These are phyloP conservation scores for Panthera leo DNA, from an alignment of 2,113 vertebrate species.

Conservation along the genomic window DNA sequence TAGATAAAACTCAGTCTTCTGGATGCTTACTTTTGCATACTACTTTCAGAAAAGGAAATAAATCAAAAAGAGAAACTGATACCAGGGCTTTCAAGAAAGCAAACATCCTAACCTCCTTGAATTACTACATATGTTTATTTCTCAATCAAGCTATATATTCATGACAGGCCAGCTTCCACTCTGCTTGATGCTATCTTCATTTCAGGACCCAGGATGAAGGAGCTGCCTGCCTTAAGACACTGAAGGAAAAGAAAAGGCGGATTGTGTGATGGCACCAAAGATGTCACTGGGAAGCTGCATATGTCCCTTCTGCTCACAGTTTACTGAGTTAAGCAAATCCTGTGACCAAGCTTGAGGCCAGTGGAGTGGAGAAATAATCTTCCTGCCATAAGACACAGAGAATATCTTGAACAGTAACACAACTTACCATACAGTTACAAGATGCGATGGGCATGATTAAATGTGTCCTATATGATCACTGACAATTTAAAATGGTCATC, in stretches of 20 bases:
- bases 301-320: not conserved
- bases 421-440: not conserved
- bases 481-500: not conserved
- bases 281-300: not conserved
- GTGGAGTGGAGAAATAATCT: not conserved
- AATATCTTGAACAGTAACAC: not conserved
- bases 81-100: not conserved
- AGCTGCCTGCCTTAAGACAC: not conserved
- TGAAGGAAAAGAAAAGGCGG: not conserved
- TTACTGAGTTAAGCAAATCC: not conserved
- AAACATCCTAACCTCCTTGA: not conserved
- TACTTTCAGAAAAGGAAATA: constrained; percentile 10
- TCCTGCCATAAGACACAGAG: not conserved
- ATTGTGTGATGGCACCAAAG: not conserved
- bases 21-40: not conserved
- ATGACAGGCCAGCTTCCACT: not conserved
- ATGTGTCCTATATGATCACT: not conserved
- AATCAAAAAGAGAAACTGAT: not conserved
- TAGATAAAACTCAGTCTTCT: not conserved
- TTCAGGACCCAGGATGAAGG: not conserved
- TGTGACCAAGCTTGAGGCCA: not conserved
- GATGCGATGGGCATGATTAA: not conserved
- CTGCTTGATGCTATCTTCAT: not conserved
- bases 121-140: not conserved
- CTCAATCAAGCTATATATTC: not conserved